Conservation (phyloP, 2,113 vertebrate species). For the Corythornis cristatus region DNA sequence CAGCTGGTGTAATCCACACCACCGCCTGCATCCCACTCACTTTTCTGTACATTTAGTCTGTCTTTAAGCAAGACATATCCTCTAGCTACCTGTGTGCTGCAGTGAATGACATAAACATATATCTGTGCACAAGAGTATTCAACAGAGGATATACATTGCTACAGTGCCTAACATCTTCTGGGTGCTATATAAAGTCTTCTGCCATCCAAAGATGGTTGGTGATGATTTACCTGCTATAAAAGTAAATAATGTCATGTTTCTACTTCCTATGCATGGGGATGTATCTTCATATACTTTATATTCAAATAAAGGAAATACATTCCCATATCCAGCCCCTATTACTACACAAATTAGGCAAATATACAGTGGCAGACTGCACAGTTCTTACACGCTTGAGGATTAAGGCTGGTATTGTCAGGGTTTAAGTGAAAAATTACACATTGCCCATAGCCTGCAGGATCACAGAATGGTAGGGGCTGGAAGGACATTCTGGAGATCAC, state of each 20-base stretch:
- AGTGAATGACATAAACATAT: background rate
- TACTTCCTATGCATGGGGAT: background rate
- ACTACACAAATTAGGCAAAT: background rate
- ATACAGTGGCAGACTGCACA: background rate
- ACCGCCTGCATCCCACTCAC: accelerated
- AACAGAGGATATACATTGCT: background rate
- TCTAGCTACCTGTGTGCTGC: background rate
- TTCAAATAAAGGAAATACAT: background rate
- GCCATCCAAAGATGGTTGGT: background rate
- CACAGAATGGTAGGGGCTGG: too few species aligned
- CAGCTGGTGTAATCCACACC: background rate
- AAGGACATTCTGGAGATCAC: too few species aligned
- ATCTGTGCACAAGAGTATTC: background rate
- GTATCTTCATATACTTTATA: background rate
- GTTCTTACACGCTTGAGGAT: background rate
- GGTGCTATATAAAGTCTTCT: background rate
- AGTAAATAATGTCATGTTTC: background rate
- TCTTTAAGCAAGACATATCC: background rate
- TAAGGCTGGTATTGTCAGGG: background rate
- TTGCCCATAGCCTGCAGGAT: background rate
- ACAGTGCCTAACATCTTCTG: background rate
- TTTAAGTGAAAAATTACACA: background rate
- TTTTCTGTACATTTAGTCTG: background rate
- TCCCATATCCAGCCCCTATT: background rate
- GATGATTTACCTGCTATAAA: background rate